Evolutionary conservation across 1,140 invertebrate genomes (phyloP), one percentile per base, ranked within the genome.

Genomic region (Glossosoma conforme): DNA sequence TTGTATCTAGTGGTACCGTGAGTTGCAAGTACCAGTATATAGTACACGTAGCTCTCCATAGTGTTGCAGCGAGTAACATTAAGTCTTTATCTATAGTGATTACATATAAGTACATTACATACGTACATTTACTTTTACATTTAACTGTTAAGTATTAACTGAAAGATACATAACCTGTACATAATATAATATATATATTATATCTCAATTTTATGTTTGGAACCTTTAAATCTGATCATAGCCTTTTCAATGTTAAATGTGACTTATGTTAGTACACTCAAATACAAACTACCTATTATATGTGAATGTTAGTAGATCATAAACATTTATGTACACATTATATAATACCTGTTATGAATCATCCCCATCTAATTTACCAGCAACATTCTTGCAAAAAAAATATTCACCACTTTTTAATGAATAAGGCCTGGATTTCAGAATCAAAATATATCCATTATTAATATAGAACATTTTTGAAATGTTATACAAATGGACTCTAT

Each of bases 71-170:
- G 30, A 44, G 43, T 51, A 46, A 46, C 35, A 50, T 56, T 46
- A 46, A 22, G 30, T 30, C 50, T 42, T 41, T 55, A 49, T 46
- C 32, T 33, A 56, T 56, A 56, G 44, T 41, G 48, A 47, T 56
- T 56, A 51, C 38, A 45, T 50, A 37, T 56, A 52, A 56, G 44
- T 56, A 47, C 54, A 52, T 43, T 43, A 43, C 38, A 42, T 56
- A 51, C 54, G 44, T 56, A 52, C 55, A 44, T 58, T 38, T 53
- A 57, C 51, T 51, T 53, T 53, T 58, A 57, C 55, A 46, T 55
- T 30, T 53, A 58, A 51, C 32, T 15, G 35, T 53, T 58, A 58
- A 58, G 56, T 58, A 53, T 58, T 58, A 54, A 53, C 46, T 37
- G 37, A 38, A 32, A 47, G 21, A 54, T 41, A 37, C 47, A 21